Evolutionary conservation across 2,113 vertebrate genomes (phyloP).

Genomic region (Paramisgurnus dabryanus): DNA sequence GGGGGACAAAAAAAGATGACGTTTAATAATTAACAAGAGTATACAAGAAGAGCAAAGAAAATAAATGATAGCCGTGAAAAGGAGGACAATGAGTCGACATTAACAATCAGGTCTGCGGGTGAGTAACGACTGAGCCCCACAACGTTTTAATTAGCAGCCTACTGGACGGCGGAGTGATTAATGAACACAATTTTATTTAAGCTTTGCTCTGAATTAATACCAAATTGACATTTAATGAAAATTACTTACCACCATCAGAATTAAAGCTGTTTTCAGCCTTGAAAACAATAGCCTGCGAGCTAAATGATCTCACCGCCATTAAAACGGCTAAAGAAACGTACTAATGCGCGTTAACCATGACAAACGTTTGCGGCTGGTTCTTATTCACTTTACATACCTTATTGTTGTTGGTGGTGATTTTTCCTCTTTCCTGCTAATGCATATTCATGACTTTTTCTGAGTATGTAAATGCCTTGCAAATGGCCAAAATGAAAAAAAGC

Average conservation of each 20-base stretch:
- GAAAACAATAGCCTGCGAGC: slow-evolving; percentile 40
- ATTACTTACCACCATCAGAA: slow-evolving; percentile 79
- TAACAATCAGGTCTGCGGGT: slow-evolving; percentile 81
- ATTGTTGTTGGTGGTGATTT: slow-evolving; percentile 22
- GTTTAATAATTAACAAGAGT: slow-evolving; percentile 81
- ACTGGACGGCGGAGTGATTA: slow-evolving; percentile 79
- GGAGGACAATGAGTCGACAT: slow-evolving; percentile 81
- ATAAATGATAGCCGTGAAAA: slow-evolving; percentile 76
- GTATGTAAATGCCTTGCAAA: slow-evolving; percentile 37
- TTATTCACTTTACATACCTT: slow-evolving; percentile 8
- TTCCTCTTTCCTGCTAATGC: slow-evolving; percentile 25
- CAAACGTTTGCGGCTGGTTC: slow-evolving; percentile 43
- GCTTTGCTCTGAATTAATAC: slow-evolving; percentile 82
- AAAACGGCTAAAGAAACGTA: slow-evolving; percentile 43
- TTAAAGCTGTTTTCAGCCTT: slow-evolving; percentile 68
- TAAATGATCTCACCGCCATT: slow-evolving; percentile 37
- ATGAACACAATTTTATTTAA: slow-evolving; percentile 83
- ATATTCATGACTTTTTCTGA: slow-evolving; percentile 43
- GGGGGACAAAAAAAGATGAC: slow-evolving; percentile 63
- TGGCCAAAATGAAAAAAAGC: slow-evolving; percentile 32
- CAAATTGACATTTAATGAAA: slow-evolving; percentile 86
- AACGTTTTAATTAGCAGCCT: slow-evolving; percentile 83
- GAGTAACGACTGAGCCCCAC: slow-evolving; percentile 79
- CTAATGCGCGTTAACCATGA: slow-evolving; percentile 46
- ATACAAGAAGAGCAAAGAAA: slow-evolving; percentile 80